Evolutionary conservation across 2,888 invertebrate genomes (phyloP), one percentile per base, ranked within the genome.

Genomic region (Epinotia nisella): DNA sequence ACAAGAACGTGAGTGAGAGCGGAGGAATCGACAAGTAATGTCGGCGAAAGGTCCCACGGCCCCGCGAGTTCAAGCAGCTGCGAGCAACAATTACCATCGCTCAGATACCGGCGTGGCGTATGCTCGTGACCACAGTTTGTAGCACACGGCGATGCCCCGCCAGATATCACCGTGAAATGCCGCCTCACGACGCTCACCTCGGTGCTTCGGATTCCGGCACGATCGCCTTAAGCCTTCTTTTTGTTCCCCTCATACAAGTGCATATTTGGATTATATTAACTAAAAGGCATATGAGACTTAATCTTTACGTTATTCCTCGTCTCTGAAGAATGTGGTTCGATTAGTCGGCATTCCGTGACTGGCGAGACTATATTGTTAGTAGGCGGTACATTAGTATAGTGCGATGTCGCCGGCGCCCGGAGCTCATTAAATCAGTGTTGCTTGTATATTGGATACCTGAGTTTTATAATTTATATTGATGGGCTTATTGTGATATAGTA

Each of bases 91-190:
- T 92, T 91, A 91, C 86, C 84, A 85, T 82, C 78, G 76, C 76
- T 84, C 86, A 81, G 83, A 87, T 86, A 86, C 83, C 80, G 81
- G 83, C 81, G 90, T 89, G 91, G 87, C 83, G 90, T 90, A 90
- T 91, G 90, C 85, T 92, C 92, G 93, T 92, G 92, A 93, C 90
- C 87, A 87, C 82, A 86, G 86, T 89, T 90, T 87, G 87, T 88
- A 84, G 91, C 88, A 84, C 90, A 87, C 82, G 80, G 78, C 80
- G 92, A 92, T 92, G 91, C 86, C 89, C 87, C 84, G 82, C 77
- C 81, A 87, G 93, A 93, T 93, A 93, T 81, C 85, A 86, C 89
- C 90, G 89, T 90, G 89, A 91, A 92, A 92, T 90, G 91, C 90
- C 89, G 87, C 86, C 88, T 91, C 92, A 92, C 92, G 92, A 92